Conservation (phyloP, 2,888 invertebrate genomes). For the Chrysolina haemoptera region DNA sequence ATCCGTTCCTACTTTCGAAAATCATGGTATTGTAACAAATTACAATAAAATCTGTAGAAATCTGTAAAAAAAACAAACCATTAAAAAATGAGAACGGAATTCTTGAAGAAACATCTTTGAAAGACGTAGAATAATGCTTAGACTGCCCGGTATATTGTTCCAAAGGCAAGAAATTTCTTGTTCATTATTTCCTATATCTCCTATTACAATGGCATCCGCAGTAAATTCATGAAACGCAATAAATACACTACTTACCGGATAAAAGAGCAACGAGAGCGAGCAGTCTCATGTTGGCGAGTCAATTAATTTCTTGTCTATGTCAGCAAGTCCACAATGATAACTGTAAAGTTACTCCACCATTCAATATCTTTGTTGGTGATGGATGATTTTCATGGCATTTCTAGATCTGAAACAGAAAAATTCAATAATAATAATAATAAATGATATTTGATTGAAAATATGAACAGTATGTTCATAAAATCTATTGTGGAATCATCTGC, state of each 20-base stretch:
- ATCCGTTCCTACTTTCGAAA: too few relatives aligned
- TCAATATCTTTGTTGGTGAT: not conserved
- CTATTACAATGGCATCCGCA: slow-evolving; percentile 10
- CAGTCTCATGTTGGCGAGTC: slow-evolving; percentile 35
- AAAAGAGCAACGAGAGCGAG: slow-evolving; percentile 38
- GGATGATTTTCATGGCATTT: not conserved
- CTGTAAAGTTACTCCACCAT: slow-evolving; percentile 8
- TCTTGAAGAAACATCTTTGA: too few relatives aligned
- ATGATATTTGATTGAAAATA: too few relatives aligned
- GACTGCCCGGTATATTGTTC: not conserved
- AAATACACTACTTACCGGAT: slow-evolving; percentile 39
- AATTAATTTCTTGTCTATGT: slow-evolving; percentile 33
- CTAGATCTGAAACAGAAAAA: not conserved
- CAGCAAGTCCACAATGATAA: slow-evolving; percentile 20
- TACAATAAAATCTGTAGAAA: too few relatives aligned
- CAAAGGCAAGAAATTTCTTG: slow-evolving; percentile 1
- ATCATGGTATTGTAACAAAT: too few relatives aligned
- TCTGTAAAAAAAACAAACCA: too few relatives aligned
- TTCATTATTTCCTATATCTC: slow-evolving; percentile 14
- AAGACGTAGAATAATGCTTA: not conserved
- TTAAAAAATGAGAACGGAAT: too few relatives aligned
- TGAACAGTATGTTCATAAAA: too few relatives aligned
- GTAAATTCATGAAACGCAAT: slow-evolving; percentile 1
- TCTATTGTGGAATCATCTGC: too few relatives aligned
- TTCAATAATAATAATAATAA: not conserved